phyloP scores from a whole-genome alignment of 2,797 vertebrate genomes.

The Acanthurus tractus region DNA sequence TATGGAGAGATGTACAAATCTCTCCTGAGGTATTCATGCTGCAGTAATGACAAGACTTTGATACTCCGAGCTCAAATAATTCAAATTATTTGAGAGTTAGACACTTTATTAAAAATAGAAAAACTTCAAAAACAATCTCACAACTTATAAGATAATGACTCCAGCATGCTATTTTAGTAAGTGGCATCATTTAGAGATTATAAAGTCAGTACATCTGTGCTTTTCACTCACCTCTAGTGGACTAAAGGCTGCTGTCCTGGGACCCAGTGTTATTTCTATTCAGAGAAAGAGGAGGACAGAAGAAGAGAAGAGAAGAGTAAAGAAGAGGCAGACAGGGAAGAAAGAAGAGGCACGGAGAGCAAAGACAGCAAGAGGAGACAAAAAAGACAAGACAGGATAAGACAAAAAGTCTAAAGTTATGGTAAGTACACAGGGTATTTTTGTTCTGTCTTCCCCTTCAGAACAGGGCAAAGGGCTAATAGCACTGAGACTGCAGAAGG shows the following conservation, averaged over 20 bases:
- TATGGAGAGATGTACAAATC: background rate
- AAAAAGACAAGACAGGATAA: background rate
- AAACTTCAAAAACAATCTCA: conserved; percentile 22
- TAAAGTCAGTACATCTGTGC: conserved; percentile 54
- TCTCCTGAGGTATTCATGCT: background rate
- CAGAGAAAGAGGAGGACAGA: conserved; percentile 1
- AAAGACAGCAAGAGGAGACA: background rate
- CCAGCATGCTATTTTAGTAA: conserved; percentile 40
- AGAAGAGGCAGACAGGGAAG: background rate
- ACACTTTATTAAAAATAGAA: background rate
- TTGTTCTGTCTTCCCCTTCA: conserved; percentile 38
- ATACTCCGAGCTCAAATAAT: background rate
- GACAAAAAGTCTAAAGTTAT: conserved; percentile 6
- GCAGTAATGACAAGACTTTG: background rate
- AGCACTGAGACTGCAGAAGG: conserved; percentile 62
- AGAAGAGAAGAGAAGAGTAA: background rate
- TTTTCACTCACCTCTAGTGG: conserved; percentile 52
- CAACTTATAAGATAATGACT: conserved; percentile 38
- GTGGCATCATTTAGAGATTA: conserved; percentile 40
- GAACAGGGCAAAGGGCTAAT: conserved; percentile 72
- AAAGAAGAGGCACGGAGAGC: background rate
- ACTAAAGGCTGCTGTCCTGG: conserved; percentile 28
- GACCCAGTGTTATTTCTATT: conserved; percentile 45
- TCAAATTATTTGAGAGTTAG: conserved; percentile 3
- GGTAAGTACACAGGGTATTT: conserved; percentile 32